phyloP scores from a whole-genome alignment of 2,888 invertebrate species.

The Tricholauxania praeusta region DNA sequence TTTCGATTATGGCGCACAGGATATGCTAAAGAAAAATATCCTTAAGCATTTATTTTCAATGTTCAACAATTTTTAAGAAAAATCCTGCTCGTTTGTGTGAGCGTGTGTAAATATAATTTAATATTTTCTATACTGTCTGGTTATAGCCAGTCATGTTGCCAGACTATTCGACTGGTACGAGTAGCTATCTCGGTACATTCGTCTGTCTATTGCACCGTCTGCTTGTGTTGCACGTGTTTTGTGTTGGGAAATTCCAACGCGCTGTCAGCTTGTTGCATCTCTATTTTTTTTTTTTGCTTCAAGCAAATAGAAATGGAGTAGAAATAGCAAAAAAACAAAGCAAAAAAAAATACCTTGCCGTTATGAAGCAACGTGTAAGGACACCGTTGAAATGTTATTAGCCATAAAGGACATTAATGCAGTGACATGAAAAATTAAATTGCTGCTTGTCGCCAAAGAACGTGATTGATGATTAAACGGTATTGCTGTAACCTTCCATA shows the following conservation, averaged over 20 bases:
- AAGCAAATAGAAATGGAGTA: not conserved
- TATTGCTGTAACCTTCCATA: no score
- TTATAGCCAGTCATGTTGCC: not conserved
- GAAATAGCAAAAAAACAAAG: not conserved
- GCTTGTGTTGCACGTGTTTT: conserved; percentile 20
- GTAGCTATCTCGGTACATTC: no score
- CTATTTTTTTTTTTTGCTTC: not conserved
- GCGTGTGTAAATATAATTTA: conserved; percentile 6
- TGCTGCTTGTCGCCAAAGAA: not conserved
- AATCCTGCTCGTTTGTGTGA: not conserved
- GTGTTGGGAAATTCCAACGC: conserved; percentile 10
- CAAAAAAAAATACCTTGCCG: not conserved
- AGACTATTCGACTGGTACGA: not conserved
- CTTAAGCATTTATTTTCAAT: conserved; percentile 31
- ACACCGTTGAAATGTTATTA: conserved; percentile 3
- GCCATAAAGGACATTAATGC: conserved; percentile 29
- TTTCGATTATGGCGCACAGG: conserved; percentile 15
- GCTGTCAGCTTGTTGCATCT: conserved; percentile 21
- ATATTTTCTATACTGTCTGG: not conserved
- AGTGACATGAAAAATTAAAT: conserved; percentile 31
- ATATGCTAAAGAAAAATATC: conserved; percentile 12
- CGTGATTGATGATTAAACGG: conserved; percentile 4
- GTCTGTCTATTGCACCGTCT: no score
- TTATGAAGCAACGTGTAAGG: not conserved
- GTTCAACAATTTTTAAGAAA: not conserved